Conservation (phyloP, 2,797 vertebrate genomes). For the Buphagus erythrorhynchus region DNA sequence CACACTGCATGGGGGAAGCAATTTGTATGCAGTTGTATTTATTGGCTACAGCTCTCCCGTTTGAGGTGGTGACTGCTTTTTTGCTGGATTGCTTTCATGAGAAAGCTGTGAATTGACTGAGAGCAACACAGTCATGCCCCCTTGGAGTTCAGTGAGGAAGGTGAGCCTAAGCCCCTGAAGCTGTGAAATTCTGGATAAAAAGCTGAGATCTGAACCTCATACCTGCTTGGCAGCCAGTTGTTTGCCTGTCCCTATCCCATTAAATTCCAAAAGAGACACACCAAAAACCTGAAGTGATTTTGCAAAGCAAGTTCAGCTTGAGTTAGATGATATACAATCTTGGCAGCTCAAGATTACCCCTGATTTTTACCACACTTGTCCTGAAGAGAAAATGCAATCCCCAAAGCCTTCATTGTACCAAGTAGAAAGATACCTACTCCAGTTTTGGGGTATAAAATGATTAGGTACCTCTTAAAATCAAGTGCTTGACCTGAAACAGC, state of each 20-base stretch:
- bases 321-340: neutral
- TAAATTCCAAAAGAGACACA: neutral
- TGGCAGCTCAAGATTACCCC: neutral
- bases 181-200: neutral
- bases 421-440: neutral
- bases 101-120: neutral
- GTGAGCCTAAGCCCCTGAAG: neutral
- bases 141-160: neutral
- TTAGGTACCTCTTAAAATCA: neutral
- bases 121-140: neutral
- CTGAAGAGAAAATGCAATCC: neutral
- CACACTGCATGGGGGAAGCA: neutral
- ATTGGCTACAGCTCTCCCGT: neutral
- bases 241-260: neutral
- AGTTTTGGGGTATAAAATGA: neutral
- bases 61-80: neutral
- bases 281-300: neutral
- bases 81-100: neutral
- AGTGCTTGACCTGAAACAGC: neutral
- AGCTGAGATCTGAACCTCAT: neutral
- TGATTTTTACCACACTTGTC: neutral
- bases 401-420: neutral
- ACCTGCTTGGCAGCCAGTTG: neutral
- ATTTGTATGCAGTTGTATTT: neutral
- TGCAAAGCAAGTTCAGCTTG: neutral